Evolutionary conservation across 2,113 vertebrate genomes (phyloP).

Genomic region (Neoarius graeffei): DNA sequence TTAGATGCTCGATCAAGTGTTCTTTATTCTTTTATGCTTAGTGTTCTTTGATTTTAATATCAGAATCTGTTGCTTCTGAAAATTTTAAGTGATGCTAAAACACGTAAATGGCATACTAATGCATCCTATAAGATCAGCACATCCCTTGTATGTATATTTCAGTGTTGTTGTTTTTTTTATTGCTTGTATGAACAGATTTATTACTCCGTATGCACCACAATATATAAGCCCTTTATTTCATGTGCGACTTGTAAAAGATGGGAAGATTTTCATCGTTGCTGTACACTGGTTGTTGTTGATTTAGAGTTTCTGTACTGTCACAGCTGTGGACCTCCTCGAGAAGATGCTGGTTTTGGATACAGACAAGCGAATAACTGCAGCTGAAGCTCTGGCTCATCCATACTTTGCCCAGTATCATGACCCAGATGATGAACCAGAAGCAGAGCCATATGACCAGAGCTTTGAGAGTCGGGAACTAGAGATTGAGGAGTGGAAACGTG

Average conservation of each 20-base stretch:
- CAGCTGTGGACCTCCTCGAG: constrained; percentile 95
- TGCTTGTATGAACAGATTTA: neutral
- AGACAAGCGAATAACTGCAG: constrained; percentile 93
- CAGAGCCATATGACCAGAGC: constrained; percentile 95
- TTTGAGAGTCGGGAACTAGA: constrained; percentile 94
- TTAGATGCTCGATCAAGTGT: neutral
- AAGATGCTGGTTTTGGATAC: constrained; percentile 98
- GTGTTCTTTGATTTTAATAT: neutral
- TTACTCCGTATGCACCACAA: neutral
- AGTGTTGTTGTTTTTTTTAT: neutral
- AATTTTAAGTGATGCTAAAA: neutral
- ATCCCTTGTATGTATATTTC: neutral
- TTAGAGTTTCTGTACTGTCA: neutral
- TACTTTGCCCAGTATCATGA: constrained; percentile 97
- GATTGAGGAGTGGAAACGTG: constrained; percentile 98
- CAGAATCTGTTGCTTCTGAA: neutral
- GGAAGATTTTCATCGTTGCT: neutral
- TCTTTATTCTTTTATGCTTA: neutral
- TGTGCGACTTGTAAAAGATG: neutral
- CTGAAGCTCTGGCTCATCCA: constrained; percentile 87
- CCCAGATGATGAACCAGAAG: constrained; percentile 93
- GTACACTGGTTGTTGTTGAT: neutral
- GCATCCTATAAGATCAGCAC: neutral
- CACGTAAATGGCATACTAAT: neutral
- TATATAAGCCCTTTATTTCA: neutral